These are phyloP conservation scores for Allacma fusca DNA, from an alignment of 2,888 invertebrate species.

Conservation along the genomic window DNA sequence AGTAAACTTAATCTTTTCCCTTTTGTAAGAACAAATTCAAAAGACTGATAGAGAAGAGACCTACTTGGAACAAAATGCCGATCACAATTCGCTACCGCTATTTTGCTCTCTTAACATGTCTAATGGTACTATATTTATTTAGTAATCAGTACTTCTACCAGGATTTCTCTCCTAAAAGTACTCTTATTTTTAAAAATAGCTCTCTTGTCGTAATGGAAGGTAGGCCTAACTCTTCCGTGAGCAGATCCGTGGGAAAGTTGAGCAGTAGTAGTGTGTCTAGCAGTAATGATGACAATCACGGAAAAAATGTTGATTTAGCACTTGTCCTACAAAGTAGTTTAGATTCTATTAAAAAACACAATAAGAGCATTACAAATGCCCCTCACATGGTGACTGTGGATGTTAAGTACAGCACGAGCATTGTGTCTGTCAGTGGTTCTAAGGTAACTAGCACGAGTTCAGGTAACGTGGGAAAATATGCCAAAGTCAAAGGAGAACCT, in stretches of 20 bases:
- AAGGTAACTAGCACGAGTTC: not conserved
- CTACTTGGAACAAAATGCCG: not conserved
- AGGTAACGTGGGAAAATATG: not conserved
- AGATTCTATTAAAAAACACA: not conserved
- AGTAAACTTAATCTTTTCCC: too few species aligned
- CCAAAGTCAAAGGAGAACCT: not conserved
- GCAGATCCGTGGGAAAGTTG: not conserved
- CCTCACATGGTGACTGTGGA: constrained; percentile 3
- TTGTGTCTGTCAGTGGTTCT: constrained; percentile 1
- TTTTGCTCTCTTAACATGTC: constrained; percentile 29
- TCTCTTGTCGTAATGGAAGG: not conserved
- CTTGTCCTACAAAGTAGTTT: not conserved
- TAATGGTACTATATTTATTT: constrained; percentile 25
- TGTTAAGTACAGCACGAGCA: constrained; percentile 22
- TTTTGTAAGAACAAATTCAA: too few species aligned
- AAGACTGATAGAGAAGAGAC: too few species aligned
- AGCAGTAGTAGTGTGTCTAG: not conserved
- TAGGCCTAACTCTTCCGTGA: not conserved
- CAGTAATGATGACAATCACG: not conserved
- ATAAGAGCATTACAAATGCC: not conserved
- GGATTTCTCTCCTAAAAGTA: not conserved
- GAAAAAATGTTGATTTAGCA: not conserved
- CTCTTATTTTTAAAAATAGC: constrained; percentile 15
- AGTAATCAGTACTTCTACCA: constrained; percentile 34
- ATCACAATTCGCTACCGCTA: constrained; percentile 9